Evolutionary conservation across 2,888 invertebrate genomes (phyloP).

Genomic region (Sepioteuthis lessoniana): DNA sequence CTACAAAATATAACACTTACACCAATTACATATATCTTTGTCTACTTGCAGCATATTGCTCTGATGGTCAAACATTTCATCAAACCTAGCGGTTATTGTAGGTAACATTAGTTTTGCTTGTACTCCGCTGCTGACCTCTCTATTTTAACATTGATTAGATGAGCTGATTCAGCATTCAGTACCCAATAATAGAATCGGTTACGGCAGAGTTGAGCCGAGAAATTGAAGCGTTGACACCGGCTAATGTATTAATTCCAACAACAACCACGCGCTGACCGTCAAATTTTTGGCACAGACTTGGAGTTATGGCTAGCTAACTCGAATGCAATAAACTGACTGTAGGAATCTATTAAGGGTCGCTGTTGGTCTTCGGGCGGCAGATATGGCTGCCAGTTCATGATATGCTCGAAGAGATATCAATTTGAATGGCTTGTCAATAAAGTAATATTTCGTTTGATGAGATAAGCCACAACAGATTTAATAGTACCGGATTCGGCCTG

Average conservation of each 20-base stretch:
- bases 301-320: not conserved
- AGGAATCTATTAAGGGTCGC: not conserved
- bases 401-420: slow-evolving; percentile 2
- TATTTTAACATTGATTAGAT: not conserved
- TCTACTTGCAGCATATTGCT: too few species aligned
- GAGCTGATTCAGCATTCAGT: not conserved
- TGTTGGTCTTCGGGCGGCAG: not conserved
- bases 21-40: too few species aligned
- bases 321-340: not conserved
- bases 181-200: not conserved
- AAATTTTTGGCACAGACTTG: not conserved
- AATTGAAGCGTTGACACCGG: not conserved
- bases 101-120: not conserved
- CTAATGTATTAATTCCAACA: not conserved
- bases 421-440: not conserved
- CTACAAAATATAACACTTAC: too few species aligned
- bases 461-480: not conserved
- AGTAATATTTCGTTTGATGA: slow-evolving; percentile 2
- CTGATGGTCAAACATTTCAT: too few species aligned
- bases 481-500: not conserved
- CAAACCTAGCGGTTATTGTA: too few species aligned
- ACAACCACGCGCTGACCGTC: not conserved
- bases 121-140: not conserved
- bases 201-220: not conserved
- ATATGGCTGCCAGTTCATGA: not conserved